Evolutionary conservation across 2,797 vertebrate species (phyloP).

Genomic region (Bovichtus variegatus): DNA sequence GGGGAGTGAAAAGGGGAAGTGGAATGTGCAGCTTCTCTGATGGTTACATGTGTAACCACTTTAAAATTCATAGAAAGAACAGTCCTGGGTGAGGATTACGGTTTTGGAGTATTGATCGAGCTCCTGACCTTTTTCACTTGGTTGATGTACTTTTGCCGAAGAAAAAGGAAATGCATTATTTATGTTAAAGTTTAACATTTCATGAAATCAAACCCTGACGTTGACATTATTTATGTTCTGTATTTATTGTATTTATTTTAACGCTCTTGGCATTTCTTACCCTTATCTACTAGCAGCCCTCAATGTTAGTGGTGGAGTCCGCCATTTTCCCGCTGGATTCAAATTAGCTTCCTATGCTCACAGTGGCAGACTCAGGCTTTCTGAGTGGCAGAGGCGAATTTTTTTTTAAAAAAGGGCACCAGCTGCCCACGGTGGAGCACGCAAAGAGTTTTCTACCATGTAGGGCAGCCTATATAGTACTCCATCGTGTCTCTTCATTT

Average conservation of each 20-base stretch:
- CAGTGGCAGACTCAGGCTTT: too few relatives aligned
- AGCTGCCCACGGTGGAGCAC: too few relatives aligned
- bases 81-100: slow-evolving; percentile 13
- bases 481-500: too few relatives aligned
- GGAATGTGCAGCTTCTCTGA: slow-evolving; percentile 33
- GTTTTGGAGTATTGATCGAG: slow-evolving; percentile 27
- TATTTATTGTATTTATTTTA: not conserved
- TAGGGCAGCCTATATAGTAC: too few relatives aligned
- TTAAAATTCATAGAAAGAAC: slow-evolving; percentile 65
- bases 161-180: slow-evolving; percentile 17
- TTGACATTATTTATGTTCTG: not conserved
- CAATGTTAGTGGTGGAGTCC: not conserved
- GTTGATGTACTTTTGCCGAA: not conserved
- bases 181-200: not conserved
- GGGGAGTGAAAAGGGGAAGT: slow-evolving; percentile 31
- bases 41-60: slow-evolving; percentile 48
- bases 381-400: too few relatives aligned
- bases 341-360: too few relatives aligned
- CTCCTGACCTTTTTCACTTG: slow-evolving; percentile 11
- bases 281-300: too few relatives aligned
- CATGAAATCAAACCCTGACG: not conserved
- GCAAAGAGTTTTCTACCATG: too few relatives aligned
- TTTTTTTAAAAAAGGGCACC: too few relatives aligned
- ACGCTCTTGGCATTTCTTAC: too few relatives aligned
- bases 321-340: too few relatives aligned